phyloP scores from a whole-genome alignment of 2,888 invertebrate genomes.

The Belgica antarctica region DNA sequence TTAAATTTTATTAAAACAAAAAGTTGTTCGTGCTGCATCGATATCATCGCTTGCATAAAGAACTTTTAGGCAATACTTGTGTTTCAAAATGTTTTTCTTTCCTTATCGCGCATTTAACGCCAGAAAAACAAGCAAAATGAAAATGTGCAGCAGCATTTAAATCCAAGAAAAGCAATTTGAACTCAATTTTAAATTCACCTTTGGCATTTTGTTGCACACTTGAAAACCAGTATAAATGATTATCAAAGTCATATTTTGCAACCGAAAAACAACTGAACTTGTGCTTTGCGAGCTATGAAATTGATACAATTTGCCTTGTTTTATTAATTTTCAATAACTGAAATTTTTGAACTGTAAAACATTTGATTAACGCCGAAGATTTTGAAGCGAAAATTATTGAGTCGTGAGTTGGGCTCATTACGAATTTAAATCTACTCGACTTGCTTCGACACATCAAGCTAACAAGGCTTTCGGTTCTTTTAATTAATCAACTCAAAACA shows the following conservation, averaged over 20 bases:
- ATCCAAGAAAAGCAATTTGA: conserved; percentile 13
- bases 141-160: conserved; percentile 4
- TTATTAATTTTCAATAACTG: conserved; percentile 18
- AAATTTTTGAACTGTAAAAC: not conserved
- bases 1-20: not conserved
- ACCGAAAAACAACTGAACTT: conserved; percentile 2
- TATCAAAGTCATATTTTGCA: conserved; percentile 11
- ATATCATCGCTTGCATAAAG: not conserved
- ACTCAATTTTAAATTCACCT: conserved; percentile 30
- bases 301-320: conserved; percentile 19
- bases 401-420: conserved; percentile 23
- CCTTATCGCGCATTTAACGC: not conserved
- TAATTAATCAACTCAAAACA: conserved; percentile 31
- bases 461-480: conserved; percentile 6
- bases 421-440: not conserved
- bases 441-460: not conserved
- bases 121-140: too few species aligned
- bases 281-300: conserved; percentile 4
- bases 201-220: conserved; percentile 16
- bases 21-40: not conserved
- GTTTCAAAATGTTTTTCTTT: not conserved
- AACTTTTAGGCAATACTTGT: conserved; percentile 8
- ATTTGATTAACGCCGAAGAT: conserved; percentile 29
- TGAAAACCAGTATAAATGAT: conserved; percentile 30
- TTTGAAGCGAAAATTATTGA: conserved; percentile 16